These are phyloP conservation scores for Catostylus mosaicus DNA, from an alignment of 30 jellyfish, hydroid and myxozoan genomes.

Conservation along the genomic window DNA sequence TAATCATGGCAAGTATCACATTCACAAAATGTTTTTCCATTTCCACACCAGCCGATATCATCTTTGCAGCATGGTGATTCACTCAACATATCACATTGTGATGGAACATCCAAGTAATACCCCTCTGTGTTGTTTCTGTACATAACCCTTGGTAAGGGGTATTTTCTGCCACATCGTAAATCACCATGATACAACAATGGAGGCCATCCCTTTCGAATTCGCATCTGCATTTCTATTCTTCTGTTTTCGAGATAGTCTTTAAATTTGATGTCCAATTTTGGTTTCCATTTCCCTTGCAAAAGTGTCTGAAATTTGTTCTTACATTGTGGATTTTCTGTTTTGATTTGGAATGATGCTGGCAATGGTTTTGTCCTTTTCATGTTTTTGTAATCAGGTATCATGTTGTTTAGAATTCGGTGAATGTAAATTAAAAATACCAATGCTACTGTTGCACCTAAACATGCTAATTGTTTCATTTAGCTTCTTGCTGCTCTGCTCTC, in stretches of 20 bases:
- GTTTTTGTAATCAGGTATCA: conserved; percentile 48
- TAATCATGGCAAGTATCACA: conserved; percentile 81
- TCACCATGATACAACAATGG: conserved; percentile 76
- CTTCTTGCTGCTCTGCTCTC: no score
- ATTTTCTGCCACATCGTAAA: conserved; percentile 81
- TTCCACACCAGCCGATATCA: conserved; percentile 96
- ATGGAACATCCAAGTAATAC: conserved; percentile 76
- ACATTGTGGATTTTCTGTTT: conserved; percentile 24
- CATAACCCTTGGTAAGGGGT: conserved; percentile 84
- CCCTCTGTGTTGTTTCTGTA: conserved; percentile 71
- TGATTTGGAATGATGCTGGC: conserved; percentile 19
- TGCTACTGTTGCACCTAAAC: conserved; percentile 41
- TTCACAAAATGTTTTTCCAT: conserved; percentile 71
- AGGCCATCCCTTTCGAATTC: conserved; percentile 96
- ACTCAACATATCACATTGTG: conserved; percentile 88
- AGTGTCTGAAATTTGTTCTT: conserved; percentile 37
- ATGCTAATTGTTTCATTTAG: conserved; percentile 65
- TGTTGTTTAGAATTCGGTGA: conserved; percentile 51
- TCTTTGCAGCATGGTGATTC: conserved; percentile 89
- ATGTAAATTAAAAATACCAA: conserved; percentile 41
- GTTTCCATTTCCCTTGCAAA: conserved; percentile 86
- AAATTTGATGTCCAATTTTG: conserved; percentile 39
- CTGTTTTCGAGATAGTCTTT: conserved; percentile 52
- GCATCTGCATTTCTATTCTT: conserved; percentile 72
- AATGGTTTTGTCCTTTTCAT: conserved; percentile 19